Evolutionary conservation across 2,113 vertebrate species (phyloP).

Genomic region (Balaenoptera acutorostrata): DNA sequence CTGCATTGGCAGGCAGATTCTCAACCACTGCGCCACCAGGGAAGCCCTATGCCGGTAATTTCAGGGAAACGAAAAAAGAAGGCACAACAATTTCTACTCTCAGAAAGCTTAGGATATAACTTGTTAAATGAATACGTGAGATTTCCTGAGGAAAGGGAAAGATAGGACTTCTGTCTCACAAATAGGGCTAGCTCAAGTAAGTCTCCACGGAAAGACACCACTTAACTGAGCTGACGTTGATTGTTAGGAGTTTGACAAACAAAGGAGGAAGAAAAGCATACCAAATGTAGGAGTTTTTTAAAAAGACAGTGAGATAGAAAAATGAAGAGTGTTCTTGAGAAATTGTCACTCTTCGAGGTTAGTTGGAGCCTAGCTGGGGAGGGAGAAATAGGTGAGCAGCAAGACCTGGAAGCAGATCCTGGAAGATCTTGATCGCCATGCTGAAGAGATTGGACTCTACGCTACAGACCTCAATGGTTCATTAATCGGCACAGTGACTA

Average conservation of each 20-base stretch:
- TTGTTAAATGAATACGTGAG: not conserved
- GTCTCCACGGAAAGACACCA: not conserved
- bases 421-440: not conserved
- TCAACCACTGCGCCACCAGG: too few species aligned
- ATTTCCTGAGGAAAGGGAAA: not conserved
- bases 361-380: not conserved
- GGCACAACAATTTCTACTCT: not conserved
- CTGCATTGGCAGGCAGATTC: too few species aligned
- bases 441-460: not conserved
- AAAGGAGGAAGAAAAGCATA: not conserved
- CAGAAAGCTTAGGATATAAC: not conserved
- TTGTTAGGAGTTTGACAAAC: not conserved
- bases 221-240: not conserved
- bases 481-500: not conserved
- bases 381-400: not conserved
- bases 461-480: accelerated
- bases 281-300: not conserved
- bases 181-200: not conserved
- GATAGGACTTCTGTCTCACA: not conserved
- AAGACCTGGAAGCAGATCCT: not conserved
- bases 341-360: not conserved
- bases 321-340: not conserved
- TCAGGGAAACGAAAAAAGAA: not conserved
- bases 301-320: not conserved
- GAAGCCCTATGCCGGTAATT: not conserved